Percentiles rank a stretch among this genome's conserved stretches.
Conservation (phyloP, 2,113 vertebrate genomes). For the Apus apus region DNA sequence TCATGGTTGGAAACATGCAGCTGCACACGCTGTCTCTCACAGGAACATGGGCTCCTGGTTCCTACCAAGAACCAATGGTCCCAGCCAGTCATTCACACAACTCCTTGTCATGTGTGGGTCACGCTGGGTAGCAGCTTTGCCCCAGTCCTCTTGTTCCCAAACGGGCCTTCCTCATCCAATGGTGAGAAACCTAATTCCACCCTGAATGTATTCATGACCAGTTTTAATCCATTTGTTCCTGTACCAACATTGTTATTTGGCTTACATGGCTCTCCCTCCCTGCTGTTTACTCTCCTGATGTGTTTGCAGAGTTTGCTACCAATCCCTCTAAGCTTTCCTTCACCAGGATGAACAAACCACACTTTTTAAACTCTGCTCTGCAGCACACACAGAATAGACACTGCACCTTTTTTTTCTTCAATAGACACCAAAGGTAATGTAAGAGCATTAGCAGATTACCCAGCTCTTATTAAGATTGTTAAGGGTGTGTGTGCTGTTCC, state of each 20-base stretch:
- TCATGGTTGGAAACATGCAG: background rate
- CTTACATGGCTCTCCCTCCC: background rate
- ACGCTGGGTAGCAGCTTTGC: background rate
- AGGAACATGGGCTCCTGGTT: background rate
- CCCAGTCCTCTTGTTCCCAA: background rate
- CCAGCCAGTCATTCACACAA: background rate
- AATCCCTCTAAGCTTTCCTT: background rate
- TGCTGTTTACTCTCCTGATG: background rate
- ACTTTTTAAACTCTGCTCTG: background rate
- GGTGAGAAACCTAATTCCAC: background rate
- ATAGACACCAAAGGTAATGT: background rate
- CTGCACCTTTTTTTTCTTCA: background rate
- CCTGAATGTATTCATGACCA: background rate
- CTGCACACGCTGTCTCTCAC: background rate
- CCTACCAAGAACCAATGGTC: background rate
- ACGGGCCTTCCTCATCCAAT: background rate
- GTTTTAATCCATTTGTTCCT: slow-evolving; percentile 41
- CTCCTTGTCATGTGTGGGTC: background rate
- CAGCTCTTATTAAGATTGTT: background rate
- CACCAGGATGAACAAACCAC: background rate
- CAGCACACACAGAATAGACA: background rate
- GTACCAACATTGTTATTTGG: slow-evolving; percentile 14
- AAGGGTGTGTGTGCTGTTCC: background rate
- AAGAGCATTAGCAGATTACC: background rate
- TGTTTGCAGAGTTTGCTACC: slow-evolving; percentile 15